Base-by-base conservation (phyloP, 2,113 vertebrate genomes). In the Galeopterus variegatus region DNA sequence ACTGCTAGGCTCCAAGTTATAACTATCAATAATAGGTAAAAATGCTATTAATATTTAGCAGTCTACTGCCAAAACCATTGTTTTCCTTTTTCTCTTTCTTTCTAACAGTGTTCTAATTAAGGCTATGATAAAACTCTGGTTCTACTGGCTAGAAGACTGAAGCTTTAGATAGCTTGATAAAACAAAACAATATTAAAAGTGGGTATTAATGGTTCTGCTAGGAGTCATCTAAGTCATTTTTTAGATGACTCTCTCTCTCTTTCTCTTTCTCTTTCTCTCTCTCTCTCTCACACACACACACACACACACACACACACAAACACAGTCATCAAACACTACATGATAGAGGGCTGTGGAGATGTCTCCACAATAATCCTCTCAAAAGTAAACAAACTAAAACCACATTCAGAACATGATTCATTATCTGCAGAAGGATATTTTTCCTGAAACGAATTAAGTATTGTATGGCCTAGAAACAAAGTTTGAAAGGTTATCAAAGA, bases 351-450 rank as follows among this genome's bases (percentile, higher is more conserved):
- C 31, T 19, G 6, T 36, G 58, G 45, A 64, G 8, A 48, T 69
- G 21, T 56, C 26, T 33, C 19, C 15, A 50, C 23, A 80, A 73
- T 11, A 80, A 64, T 81, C 12, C 4, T 75, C 17, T 90, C 23
- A 90, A 86, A 90, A 90, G 56, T 19, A 69, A 60, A 75, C 28
- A 77, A 45, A 88, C 26, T 67, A 60, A 88, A 75, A 92, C 18
- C 13, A 83, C 31, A 83, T 58, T 76, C 33, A 60, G 52, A 75
- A 95, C 36, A 67, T 72, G 33, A 81, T 19, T 62, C 21, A 54
- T 50, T 52, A 33, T 62, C 50, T 93, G 52, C 5, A 45, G 60
- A 50, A 88, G 9, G 10, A 65, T 87, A 67, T 50, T 82, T 84
- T 95, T 67, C 14, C 33, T 76, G 70, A 23, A 23, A 83, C 0